Conservation (phyloP, 1,140 invertebrate genomes). For the Chelonus insularis region DNA sequence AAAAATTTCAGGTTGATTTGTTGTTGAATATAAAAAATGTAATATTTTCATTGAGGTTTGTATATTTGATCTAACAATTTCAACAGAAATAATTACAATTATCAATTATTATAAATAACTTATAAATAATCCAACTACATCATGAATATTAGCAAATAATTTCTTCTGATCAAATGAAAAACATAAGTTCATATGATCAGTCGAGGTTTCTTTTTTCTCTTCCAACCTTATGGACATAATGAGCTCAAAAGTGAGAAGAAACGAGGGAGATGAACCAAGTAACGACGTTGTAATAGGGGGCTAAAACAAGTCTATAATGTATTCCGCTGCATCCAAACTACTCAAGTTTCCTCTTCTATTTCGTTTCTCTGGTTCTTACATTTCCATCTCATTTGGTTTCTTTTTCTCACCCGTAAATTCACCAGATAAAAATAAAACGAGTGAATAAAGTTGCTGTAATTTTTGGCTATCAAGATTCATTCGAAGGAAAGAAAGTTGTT, state of each 20-base stretch:
- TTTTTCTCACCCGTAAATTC: no score
- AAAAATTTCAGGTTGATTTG: no score
- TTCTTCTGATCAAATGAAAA: no score
- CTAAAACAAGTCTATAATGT: conserved; percentile 43
- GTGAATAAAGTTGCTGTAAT: not conserved
- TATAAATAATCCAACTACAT: no score
- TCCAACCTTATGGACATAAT: not conserved
- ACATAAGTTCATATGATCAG: no score
- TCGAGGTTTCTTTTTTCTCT: not conserved
- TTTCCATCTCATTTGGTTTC: not conserved
- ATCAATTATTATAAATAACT: no score
- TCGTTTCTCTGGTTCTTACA: conserved; percentile 9
- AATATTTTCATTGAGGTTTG: no score
- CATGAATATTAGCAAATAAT: no score
- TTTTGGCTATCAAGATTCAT: no score
- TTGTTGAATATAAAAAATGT: no score
- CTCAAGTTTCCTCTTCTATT: conserved; percentile 16
- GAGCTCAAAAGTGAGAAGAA: conserved; percentile 14
- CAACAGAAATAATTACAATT: no score
- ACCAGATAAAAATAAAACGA: not conserved
- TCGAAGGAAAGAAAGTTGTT: not conserved
- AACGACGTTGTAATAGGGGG: conserved; percentile 33
- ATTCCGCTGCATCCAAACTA: conserved; percentile 35
- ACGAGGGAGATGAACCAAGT: conserved; percentile 5
- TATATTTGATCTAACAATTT: no score